These are phyloP conservation scores for Dorcus parallelipipedus DNA, from an alignment of 2,888 invertebrate species.

Conservation along the genomic window DNA sequence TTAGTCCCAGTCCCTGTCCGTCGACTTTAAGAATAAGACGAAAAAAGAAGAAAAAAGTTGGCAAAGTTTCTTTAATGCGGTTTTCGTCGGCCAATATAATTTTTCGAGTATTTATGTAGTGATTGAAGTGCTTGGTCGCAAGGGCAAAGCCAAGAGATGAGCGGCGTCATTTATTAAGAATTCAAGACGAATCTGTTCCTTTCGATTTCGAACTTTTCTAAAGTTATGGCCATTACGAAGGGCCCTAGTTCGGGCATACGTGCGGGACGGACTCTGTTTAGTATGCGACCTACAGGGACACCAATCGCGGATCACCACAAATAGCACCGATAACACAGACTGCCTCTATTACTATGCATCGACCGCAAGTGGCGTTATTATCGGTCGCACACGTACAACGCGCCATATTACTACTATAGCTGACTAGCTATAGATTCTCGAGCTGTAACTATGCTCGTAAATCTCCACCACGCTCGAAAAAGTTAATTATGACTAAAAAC, in stretches of 20 bases:
- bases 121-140: conserved; percentile 20
- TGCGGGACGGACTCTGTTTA: conserved; percentile 14
- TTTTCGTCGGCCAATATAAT: conserved; percentile 32
- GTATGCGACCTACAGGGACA: conserved; percentile 22
- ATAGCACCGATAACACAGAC: conserved; percentile 24
- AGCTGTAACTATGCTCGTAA: conserved; percentile 20
- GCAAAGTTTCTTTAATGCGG: conserved; percentile 37
- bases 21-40: conserved; percentile 34
- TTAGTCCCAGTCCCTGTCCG: conserved; percentile 31
- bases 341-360: conserved; percentile 21
- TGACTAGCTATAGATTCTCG: conserved; percentile 4
- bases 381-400: conserved; percentile 18
- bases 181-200: conserved; percentile 20
- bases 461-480: conserved; percentile 23
- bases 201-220: conserved; percentile 21
- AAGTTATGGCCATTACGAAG: conserved; percentile 17
- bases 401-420: conserved; percentile 6
- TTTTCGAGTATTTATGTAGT: conserved; percentile 34
- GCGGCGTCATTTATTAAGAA: conserved; percentile 24
- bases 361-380: conserved; percentile 22
- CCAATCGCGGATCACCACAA: conserved; percentile 27
- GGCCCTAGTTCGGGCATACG: conserved; percentile 13
- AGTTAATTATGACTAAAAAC: conserved; percentile 29
- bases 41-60: conserved; percentile 31
- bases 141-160: conserved; percentile 19